Evolutionary conservation across 2,888 invertebrate genomes (phyloP).

Genomic region (Nomada ruficornis): DNA sequence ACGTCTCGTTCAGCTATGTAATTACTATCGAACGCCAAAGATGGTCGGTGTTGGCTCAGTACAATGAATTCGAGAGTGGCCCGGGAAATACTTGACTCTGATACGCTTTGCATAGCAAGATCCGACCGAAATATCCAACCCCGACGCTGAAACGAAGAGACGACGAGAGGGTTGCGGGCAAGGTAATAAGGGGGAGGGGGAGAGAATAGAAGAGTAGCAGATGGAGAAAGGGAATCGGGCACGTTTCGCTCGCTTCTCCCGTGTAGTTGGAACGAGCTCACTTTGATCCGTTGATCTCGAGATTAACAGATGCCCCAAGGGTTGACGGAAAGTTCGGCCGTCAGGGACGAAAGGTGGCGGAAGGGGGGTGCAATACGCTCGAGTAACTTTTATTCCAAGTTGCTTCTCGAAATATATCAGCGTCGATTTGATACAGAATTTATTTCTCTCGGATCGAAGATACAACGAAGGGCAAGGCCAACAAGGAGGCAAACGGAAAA

Average conservation of each 20-base stretch:
- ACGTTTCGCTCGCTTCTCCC: conserved; percentile 46
- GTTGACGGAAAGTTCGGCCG: conserved; percentile 52
- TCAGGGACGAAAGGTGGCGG: conserved; percentile 29
- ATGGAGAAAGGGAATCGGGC: conserved; percentile 49
- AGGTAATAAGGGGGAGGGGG: conserved; percentile 14
- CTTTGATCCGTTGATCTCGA: conserved; percentile 69
- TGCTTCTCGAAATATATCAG: conserved; percentile 20
- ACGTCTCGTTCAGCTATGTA: conserved; percentile 55
- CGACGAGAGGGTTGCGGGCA: conserved; percentile 12
- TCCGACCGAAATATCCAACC: conserved; percentile 50
- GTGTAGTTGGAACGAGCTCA: conserved; percentile 57
- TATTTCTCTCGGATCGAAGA: background rate
- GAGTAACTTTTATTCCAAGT: conserved; percentile 15
- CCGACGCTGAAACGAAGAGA: conserved; percentile 40
- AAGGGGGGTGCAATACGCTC: conserved; percentile 18
- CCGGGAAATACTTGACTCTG: conserved; percentile 47
- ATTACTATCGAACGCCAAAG: conserved; percentile 66
- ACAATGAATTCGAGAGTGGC: conserved; percentile 57
- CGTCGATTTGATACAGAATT: background rate
- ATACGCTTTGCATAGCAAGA: conserved; percentile 27
- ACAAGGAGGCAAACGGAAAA: background rate
- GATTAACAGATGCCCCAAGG: conserved; percentile 61
- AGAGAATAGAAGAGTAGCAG: conserved; percentile 23
- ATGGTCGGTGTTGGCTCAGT: conserved; percentile 53
- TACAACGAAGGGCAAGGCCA: background rate